A percentile compares a stretch with the other conserved stretches of the same genome.
phyloP scores from a whole-genome alignment of 2,113 vertebrate genomes.

The Psettodes erumei region DNA sequence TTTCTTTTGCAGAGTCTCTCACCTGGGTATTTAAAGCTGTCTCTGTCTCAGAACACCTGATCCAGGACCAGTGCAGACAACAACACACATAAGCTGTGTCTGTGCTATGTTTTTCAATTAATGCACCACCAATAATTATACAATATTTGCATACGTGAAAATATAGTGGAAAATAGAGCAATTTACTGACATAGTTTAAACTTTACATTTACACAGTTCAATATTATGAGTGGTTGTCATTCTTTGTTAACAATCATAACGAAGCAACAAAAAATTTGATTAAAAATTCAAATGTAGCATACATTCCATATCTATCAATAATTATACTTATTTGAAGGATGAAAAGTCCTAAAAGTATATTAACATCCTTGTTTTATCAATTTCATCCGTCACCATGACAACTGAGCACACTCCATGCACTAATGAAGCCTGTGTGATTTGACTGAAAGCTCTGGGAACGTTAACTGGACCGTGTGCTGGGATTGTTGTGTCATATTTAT shows the following conservation, averaged over 20 bases:
- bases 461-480: background rate
- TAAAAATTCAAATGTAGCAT: too few species aligned
- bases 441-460: background rate
- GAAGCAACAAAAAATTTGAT: too few species aligned
- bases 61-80: background rate
- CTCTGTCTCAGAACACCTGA: constrained; percentile 9
- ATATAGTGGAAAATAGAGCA: background rate
- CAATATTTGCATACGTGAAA: background rate
- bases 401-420: background rate
- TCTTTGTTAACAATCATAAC: too few species aligned
- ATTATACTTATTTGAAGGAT: too few species aligned
- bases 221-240: too few species aligned
- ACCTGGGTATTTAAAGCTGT: constrained; percentile 26
- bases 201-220: background rate
- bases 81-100: background rate
- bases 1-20: constrained; percentile 15
- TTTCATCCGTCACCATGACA: background rate
- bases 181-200: background rate
- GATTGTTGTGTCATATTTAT: background rate
- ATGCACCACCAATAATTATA: background rate
- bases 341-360: too few species aligned
- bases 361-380: too few species aligned
- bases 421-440: background rate
- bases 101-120: background rate
- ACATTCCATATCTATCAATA: too few species aligned